Evolutionary conservation across 2,113 vertebrate genomes (phyloP).

Genomic region (Podocnemis expansa): DNA sequence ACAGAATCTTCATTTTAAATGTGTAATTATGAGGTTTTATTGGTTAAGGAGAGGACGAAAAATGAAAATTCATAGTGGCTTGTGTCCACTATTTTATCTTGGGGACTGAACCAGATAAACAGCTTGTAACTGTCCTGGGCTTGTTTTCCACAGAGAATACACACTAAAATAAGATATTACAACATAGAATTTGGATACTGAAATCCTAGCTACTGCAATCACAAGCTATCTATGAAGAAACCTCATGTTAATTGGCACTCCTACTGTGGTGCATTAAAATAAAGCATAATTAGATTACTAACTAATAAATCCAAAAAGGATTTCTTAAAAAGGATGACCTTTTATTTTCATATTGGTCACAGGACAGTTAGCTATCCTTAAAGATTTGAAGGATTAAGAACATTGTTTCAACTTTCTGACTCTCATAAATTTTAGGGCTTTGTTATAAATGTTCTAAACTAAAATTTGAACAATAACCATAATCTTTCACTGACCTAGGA

Average conservation of each 20-base stretch:
- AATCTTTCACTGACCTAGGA: rapidly evolving
- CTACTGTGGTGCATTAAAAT: not conserved
- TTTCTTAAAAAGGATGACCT: not conserved
- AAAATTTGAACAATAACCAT: not conserved
- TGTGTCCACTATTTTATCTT: not conserved
- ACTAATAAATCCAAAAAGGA: not conserved
- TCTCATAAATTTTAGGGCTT: not conserved
- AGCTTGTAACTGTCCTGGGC: rapidly evolving
- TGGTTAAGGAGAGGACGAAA: not conserved
- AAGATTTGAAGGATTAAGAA: not conserved
- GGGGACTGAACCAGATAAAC: not conserved
- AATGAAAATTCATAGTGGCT: not conserved
- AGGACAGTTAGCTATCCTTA: not conserved
- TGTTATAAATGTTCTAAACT: not conserved
- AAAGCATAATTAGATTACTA: not conserved
- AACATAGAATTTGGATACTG: not conserved
- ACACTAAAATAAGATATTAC: not conserved
- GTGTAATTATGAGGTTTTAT: too few species aligned
- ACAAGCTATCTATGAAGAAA: not conserved
- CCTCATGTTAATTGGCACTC: not conserved
- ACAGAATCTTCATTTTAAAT: not conserved
- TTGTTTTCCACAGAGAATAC: not conserved
- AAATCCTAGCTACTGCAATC: not conserved
- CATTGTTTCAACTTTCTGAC: not conserved
- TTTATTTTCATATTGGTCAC: not conserved